Percentiles rank a stretch among this genome's conserved stretches.
Evolutionary conservation across 2,888 invertebrate genomes (phyloP).

Genomic region (Epirrhoe alternata): DNA sequence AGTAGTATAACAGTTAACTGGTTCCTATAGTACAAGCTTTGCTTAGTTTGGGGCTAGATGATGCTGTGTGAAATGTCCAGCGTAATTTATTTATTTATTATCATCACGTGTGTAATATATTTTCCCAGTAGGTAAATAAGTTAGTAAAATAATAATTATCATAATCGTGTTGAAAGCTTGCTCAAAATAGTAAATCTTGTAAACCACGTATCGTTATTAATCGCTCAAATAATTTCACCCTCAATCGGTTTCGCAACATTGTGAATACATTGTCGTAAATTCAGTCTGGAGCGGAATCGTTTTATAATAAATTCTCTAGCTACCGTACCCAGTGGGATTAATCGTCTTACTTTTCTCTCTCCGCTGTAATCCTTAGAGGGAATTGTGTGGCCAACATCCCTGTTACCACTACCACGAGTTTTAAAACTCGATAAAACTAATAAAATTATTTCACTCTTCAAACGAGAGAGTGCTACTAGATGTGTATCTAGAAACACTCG

Average conservation of each 20-base stretch:
- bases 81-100: no score
- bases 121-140: no score
- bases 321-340: conserved; percentile 77
- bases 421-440: conserved; percentile 44
- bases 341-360: conserved; percentile 83
- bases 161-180: no score
- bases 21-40: no score
- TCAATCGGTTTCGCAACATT: conserved; percentile 23
- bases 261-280: conserved; percentile 39
- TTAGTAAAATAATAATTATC: no score
- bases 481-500: no score
- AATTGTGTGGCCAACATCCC: conserved; percentile 76
- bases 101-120: no score
- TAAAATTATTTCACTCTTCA: conserved; percentile 32
- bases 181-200: not conserved
- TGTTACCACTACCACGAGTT: conserved; percentile 63
- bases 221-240: conserved; percentile 24
- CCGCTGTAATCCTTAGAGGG: conserved; percentile 76
- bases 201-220: conserved; percentile 12
- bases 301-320: conserved; percentile 81
- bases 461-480: no score
- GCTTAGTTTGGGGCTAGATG: no score
- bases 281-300: conserved; percentile 60
- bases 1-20: no score
- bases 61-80: no score